Evolutionary conservation across 2,797 vertebrate genomes (phyloP).

Genomic region (Chrysocyon brachyurus): DNA sequence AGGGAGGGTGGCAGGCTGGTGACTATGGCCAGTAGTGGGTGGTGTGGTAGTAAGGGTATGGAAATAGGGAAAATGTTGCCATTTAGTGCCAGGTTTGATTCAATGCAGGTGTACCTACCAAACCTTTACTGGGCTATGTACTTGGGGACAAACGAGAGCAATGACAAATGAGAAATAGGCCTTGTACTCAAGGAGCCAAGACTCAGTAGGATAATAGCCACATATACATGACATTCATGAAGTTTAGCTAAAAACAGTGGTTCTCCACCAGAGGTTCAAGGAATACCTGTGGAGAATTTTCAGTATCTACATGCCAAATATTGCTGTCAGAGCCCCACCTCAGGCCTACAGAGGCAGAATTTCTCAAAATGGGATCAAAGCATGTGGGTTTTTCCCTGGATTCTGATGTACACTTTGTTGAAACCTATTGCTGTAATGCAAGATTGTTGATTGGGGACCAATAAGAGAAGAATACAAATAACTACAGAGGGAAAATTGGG

Average conservation of each 20-base stretch:
- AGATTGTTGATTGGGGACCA: neutral
- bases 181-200: neutral
- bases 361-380: neutral
- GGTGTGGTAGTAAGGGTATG: neutral
- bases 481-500: neutral
- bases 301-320: neutral
- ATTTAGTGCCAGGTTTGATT: conserved; percentile 9
- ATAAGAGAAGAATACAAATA: neutral
- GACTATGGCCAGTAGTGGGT: neutral
- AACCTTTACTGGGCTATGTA: neutral
- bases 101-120: neutral
- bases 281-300: neutral
- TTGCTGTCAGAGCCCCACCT: neutral
- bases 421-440: neutral
- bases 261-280: conserved; percentile 29
- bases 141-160: neutral
- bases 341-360: neutral
- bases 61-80: neutral
- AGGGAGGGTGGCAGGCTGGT: neutral
- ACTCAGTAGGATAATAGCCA: neutral
- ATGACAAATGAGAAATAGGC: neutral
- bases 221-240: neutral
- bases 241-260: neutral
- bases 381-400: neutral
- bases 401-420: neutral